Conservation (phyloP, 2,888 invertebrate genomes). For the Sarcophaga carnaria region DNA sequence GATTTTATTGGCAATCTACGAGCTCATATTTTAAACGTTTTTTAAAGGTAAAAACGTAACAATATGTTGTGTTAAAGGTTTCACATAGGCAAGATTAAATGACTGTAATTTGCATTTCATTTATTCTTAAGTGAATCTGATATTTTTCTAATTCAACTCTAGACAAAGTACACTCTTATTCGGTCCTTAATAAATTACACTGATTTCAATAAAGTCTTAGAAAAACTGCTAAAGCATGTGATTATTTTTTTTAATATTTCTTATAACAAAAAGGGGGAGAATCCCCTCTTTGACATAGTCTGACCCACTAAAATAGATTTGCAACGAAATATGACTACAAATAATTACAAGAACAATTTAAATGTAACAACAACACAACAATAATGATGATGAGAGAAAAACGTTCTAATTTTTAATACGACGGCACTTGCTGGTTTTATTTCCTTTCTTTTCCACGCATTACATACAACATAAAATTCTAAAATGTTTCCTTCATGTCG, state of each 20-base stretch:
- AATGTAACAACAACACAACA: conserved; percentile 32
- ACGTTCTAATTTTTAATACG: conserved; percentile 16
- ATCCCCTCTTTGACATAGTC: conserved; percentile 12
- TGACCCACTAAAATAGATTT: conserved; percentile 66
- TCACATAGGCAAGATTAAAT: too few species aligned
- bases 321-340: conserved; percentile 48
- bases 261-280: neutral
- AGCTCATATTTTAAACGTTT: too few species aligned
- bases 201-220: conserved; percentile 47
- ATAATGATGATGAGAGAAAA: conserved; percentile 18
- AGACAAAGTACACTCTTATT: neutral
- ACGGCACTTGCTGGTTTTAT: conserved; percentile 1
- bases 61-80: too few species aligned
- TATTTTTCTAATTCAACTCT: neutral
- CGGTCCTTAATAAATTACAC: conserved; percentile 36
- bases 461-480: conserved; percentile 4
- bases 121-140: neutral
- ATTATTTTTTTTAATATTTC: conserved; percentile 6
- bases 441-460: conserved; percentile 39
- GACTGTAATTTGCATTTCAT: too few species aligned
- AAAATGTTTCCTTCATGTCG: conserved; percentile 38
- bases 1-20: too few species aligned
- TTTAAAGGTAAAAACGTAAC: too few species aligned
- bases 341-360: conserved; percentile 20
- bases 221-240: conserved; percentile 8